Conservation (phyloP, 30 jellyfish, hydroid and myxozoan genomes). For the Cassiopea andromeda region DNA sequence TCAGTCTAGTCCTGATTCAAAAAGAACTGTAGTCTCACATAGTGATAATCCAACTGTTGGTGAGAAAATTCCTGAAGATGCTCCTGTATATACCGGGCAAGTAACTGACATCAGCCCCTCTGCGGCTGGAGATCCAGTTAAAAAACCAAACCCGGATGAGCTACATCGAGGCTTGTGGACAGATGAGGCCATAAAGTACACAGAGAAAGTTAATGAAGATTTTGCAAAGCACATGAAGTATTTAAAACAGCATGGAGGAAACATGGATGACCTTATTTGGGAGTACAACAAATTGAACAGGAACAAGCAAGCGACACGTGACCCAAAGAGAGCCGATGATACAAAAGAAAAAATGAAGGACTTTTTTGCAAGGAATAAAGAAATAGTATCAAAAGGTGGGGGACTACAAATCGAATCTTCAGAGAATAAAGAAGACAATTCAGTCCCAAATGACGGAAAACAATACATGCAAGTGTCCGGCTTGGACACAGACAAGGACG, state of each 20-base stretch:
- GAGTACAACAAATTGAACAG: conserved; percentile 14
- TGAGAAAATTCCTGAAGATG: background rate
- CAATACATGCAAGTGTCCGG: background rate
- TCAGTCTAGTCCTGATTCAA: background rate
- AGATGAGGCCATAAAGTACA: conserved; percentile 25
- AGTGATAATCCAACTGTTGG: background rate
- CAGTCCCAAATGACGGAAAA: background rate
- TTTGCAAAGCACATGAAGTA: conserved; percentile 24
- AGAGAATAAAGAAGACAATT: background rate
- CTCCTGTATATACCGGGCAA: background rate
- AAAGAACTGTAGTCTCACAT: background rate
- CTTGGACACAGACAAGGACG: background rate
- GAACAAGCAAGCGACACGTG: background rate
- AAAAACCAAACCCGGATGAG: conserved; percentile 59
- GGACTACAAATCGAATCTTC: background rate
- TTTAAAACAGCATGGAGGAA: conserved; percentile 19
- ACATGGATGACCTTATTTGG: background rate
- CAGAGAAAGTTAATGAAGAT: conserved; percentile 2
- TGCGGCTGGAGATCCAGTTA: conserved; percentile 29
- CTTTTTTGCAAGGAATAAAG: conserved; percentile 23
- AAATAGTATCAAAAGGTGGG: conserved; percentile 4
- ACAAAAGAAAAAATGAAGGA: conserved; percentile 42
- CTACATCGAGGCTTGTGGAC: conserved; percentile 59
- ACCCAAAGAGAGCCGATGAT: conserved; percentile 29
- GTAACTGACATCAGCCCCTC: background rate